Base-by-base conservation (phyloP, 2,888 invertebrate species). In the Neuroscelio doddi region DNA sequence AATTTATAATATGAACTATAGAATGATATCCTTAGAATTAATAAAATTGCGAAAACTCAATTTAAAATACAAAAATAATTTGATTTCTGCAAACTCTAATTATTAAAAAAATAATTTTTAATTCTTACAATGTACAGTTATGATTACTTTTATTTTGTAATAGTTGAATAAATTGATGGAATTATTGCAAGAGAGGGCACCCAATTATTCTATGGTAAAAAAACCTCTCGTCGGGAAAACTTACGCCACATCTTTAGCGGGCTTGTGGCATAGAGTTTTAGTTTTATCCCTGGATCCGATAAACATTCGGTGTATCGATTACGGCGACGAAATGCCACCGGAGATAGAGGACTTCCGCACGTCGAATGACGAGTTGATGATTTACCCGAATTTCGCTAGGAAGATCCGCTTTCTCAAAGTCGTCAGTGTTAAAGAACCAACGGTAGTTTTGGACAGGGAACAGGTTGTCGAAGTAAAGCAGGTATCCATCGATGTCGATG, bases 291-390 rank as follows among this genome's bases (percentile, higher is more conserved):
- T 67, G 1, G 58, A 69, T 16, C 81, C 81, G 5, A 2, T 62
- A n/a, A 70, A 14, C 0, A 45, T 78, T 1, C 66, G 67, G 9
- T 78, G 63, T 12, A 42, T 80, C 1, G 81, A 81, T 65, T 80
- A 56, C 15, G 81, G 81, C 8, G 65, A 65, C 0, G 63, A 71
- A 17, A n/a, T 38, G 0, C 1, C 64, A 1, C 3, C 68, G 1
- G 14, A 64, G n/a, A 30, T 55, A 2, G n/a, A 56, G 1, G 70
- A 75, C 9, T 59, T 79, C 15, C 73, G 72, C 5, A 45, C 24
- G 14, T 21, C 63, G 10, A 36, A 47, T 1, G 34, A 36, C 8
- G 45, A 64, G 15, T 63, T 62, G 16, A 21, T 38, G 17, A 29
- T 27, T 7, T 5, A 53, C 49, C 62, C 70, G 5, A 16, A 30